Evolutionary conservation across 2,113 vertebrate species (phyloP), one percentile per base, ranked within the genome.

Genomic region (Gracilinanus agilis): DNA sequence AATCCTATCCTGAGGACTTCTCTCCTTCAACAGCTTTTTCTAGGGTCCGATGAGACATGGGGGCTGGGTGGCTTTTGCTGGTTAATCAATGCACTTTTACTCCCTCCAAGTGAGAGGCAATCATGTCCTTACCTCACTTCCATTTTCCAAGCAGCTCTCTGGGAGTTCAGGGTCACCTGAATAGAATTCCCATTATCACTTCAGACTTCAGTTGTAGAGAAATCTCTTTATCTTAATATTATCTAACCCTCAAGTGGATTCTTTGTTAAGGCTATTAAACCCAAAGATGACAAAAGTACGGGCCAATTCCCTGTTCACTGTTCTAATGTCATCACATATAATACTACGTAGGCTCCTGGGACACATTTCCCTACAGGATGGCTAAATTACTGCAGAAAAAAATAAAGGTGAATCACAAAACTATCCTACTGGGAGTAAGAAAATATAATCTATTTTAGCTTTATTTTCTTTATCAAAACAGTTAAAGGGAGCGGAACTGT

Each of bases 361-460:
- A 92, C 40, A 96, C 54, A 16, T 92, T 92, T 96, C 89, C 90
- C 44, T 23, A 92, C 19, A n/a, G 34, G n/a, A 92, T 93, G 88
- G 54, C 16, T 90, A 94, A 90, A 90, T 88, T n/a, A 90, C 49
- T 93, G 56, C 40, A 40, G 55, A 44, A 10, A 4, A 1, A 44
- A n/a, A 53, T 16, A 9, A 3, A 40, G 10, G 9, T 2, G 24
- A 11, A 24, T n/a, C 92, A 24, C 91, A 40, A 93, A 61, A 44
- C 92, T 44, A 91, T 67, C 88, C 21, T 55, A 44, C 0, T 54
- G 49, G 44, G 93, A 92, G 91, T 90, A 89, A 44, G 29, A 54
- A 93, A 96, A 94, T 83, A 9, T n/a, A 61, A 13, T 7, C 55
- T 91, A 54, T 95, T 90, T 90, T 94, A 90, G n/a, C 67, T 83